phyloP scores from a whole-genome alignment of 2,113 vertebrate species.

The Empidonax alnorum region DNA sequence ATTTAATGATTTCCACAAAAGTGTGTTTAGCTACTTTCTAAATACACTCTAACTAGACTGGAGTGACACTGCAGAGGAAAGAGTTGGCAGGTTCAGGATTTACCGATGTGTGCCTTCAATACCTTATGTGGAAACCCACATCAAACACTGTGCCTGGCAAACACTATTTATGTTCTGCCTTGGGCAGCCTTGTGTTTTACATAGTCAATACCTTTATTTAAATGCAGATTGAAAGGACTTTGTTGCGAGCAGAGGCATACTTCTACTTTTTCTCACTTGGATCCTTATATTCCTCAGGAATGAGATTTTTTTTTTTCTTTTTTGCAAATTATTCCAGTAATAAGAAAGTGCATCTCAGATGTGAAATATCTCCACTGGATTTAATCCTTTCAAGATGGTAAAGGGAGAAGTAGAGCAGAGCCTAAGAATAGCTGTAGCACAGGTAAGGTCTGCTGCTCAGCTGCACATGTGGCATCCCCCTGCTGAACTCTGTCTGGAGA shows the following conservation, averaged over 20 bases:
- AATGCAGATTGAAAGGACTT: conserved; percentile 9
- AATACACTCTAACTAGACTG: conserved; percentile 53
- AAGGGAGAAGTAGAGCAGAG: background rate
- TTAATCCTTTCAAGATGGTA: background rate
- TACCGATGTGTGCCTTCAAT: conserved; percentile 19
- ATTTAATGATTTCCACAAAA: conserved; percentile 58
- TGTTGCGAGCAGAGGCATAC: background rate
- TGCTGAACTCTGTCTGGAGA: background rate
- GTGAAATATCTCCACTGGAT: background rate
- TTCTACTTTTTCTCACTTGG: conserved; percentile 5
- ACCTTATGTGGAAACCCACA: background rate
- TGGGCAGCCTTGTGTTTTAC: conserved; percentile 31
- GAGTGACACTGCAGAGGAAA: conserved; percentile 53
- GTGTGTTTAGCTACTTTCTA: conserved; percentile 56
- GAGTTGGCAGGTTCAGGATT: conserved; percentile 43
- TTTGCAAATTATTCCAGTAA: background rate
- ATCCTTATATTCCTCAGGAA: background rate
- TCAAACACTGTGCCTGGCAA: conserved; percentile 39
- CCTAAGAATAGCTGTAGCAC: background rate
- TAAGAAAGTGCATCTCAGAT: background rate
- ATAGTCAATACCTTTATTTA: conserved; percentile 31
- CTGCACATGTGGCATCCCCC: rapidly evolving
- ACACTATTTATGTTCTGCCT: background rate
- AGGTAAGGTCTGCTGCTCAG: background rate
- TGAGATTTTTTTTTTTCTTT: background rate